These are phyloP conservation scores for Antedon mediterranea DNA, from an alignment of 53 echinoderm and acorn worm genomes.

Conservation along the genomic window DNA sequence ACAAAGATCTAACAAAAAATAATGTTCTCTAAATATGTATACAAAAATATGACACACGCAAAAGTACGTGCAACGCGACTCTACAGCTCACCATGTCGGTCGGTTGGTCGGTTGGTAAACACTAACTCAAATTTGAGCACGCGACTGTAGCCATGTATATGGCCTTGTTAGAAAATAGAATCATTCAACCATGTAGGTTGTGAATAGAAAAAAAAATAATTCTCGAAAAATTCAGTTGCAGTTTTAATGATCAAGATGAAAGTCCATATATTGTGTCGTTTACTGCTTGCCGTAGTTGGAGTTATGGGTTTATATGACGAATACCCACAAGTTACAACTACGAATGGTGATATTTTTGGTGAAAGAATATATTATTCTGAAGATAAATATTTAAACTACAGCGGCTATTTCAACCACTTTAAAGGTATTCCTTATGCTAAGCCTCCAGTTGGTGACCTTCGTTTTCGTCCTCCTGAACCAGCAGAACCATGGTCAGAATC, in stretches of 20 bases:
- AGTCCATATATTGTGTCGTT: background rate
- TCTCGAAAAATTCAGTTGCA: too few relatives aligned
- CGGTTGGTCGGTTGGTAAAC: too few relatives aligned
- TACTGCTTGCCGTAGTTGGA: background rate
- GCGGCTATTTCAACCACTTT: conserved; percentile 8
- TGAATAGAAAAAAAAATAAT: too few relatives aligned
- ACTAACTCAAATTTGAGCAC: too few relatives aligned
- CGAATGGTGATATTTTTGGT: background rate
- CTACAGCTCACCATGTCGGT: too few relatives aligned
- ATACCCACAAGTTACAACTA: background rate
- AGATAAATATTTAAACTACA: background rate
- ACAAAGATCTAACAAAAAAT: too few relatives aligned
- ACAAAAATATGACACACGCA: too few relatives aligned
- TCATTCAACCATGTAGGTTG: too few relatives aligned
- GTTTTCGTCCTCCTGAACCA: conserved; percentile 37
- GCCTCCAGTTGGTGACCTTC: conserved; percentile 46
- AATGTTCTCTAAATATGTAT: too few relatives aligned
- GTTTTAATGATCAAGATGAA: background rate
- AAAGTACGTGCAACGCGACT: too few relatives aligned
- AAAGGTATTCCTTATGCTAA: conserved; percentile 65
- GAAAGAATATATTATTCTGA: background rate
- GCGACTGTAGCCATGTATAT: too few relatives aligned
- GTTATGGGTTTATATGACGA: background rate
- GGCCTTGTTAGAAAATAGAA: too few relatives aligned
- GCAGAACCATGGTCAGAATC: conserved; percentile 34